Base-by-base conservation (phyloP, 2,888 invertebrate species). In the Amblyjoppa proteus region DNA sequence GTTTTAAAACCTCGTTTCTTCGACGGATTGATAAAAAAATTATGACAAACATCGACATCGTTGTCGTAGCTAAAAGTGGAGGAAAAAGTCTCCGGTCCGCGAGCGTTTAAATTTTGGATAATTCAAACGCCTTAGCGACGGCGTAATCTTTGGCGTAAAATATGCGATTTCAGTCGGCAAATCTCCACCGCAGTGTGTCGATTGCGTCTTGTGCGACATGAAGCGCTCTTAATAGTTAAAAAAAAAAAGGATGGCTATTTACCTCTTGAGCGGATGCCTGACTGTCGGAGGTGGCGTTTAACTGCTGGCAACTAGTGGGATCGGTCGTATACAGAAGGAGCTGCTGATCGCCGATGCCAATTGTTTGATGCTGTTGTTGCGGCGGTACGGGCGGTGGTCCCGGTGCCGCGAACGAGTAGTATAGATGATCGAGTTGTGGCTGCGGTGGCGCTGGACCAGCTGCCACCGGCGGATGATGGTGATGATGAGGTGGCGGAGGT, bases 291-390 rank as follows among this genome's bases (percentile, higher is more conserved):
- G 88, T 88, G 11, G 89, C 64, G 88, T 87, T 69, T 56, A 84
- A 58, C 78, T 91, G 90, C 78, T 92, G 92, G 66, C 92, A 93
- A 53, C 91, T 91, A 3, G 90, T 76, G 7, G 91, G 86, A 66
- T 93, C 93, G 6, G 93, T 88, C n/a, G 93, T 78, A 69, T 92
- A 94, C 61, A 93, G 87, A 77, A 93, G 88, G 78, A 94, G 76
- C 75, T 92, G 94, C 81, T 94, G 94, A 85, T 94, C 94, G 31
- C 89, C 90, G 76, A 94, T 86, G 71, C 93, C 90, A 85, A 93
- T 90, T 56, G 91, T 87, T 77, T 91, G 91, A 70, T 92, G 91
- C 45, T 91, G 91, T 31, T 90, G 90, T 38, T 91, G 91, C 3
- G 90, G 92, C 56, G 91, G 91, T 58, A 90, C 90, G 25, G 84